Conservation (phyloP, 1,140 invertebrate species). For the Hylyphantes graminicola region DNA sequence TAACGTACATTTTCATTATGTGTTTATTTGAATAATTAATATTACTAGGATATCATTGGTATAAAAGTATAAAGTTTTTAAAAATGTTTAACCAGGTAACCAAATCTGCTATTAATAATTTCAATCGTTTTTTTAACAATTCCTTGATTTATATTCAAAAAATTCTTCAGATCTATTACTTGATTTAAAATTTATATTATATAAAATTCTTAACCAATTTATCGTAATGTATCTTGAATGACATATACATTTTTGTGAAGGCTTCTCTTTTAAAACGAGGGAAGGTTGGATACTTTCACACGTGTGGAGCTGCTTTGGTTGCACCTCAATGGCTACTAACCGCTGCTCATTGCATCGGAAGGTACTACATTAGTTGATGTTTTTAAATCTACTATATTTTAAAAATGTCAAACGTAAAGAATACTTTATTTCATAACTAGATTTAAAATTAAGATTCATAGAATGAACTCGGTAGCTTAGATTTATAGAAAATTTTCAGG, state of each 20-base stretch:
- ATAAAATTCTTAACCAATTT: neutral
- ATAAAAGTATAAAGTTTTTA: no score
- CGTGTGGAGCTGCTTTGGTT: conserved; percentile 35
- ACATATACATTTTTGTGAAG: neutral
- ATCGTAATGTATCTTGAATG: neutral
- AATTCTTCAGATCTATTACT: neutral
- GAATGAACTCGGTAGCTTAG: no score
- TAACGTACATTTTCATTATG: no score
- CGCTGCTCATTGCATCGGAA: conserved; percentile 54
- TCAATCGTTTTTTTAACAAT: neutral
- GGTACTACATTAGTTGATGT: neutral
- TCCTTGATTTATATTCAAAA: neutral
- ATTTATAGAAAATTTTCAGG: no score
- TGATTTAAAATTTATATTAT: neutral
- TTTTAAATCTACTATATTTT: no score
- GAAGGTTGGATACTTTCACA: conserved; percentile 37
- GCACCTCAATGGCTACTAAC: conserved; percentile 36
- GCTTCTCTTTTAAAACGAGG: conserved; percentile 19
- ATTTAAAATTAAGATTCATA: no score
- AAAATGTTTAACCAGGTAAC: neutral
- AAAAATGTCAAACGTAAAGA: no score
- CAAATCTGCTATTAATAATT: neutral
- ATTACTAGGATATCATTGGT: no score
- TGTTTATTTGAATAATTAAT: no score
- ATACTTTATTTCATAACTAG: no score